Percentiles rank a stretch among this genome's conserved stretches.
Conservation (phyloP, 2,797 vertebrate species). For the Arctocebus calabarensis region DNA sequence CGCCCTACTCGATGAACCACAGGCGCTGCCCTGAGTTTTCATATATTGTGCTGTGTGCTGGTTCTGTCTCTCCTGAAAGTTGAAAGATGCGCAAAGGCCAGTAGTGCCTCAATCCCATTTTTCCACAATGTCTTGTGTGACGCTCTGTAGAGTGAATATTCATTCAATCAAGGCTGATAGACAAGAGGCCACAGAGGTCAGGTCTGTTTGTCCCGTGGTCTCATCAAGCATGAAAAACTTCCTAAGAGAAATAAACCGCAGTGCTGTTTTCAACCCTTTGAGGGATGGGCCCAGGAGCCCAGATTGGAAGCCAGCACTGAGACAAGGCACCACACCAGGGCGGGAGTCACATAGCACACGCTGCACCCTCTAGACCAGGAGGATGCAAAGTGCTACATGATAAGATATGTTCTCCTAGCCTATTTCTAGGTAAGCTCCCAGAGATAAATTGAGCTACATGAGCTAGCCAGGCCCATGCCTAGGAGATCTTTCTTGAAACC, state of each 20-base stretch:
- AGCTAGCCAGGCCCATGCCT: background rate
- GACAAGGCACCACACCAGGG: background rate
- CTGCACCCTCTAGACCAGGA: background rate
- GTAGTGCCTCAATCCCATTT: background rate
- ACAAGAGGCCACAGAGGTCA: conserved; percentile 24
- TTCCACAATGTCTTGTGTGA: background rate
- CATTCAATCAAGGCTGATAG: conserved; percentile 44
- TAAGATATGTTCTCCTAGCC: background rate
- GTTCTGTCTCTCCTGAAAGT: conserved; percentile 18
- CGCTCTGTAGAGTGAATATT: conserved; percentile 39
- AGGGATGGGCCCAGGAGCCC: background rate
- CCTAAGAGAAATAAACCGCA: conserved; percentile 40
- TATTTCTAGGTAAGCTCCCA: background rate
- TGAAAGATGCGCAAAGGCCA: conserved; percentile 39
- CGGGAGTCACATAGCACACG: background rate
- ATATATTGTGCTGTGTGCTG: background rate
- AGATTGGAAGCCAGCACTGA: background rate
- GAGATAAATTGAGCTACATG: background rate
- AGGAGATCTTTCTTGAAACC: background rate
- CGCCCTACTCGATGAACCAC: too few relatives aligned
- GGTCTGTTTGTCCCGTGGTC: background rate
- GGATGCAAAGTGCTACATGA: background rate
- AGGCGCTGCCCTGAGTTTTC: background rate
- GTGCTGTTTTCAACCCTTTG: conserved; percentile 42
- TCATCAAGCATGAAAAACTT: conserved; percentile 42